Conservation (phyloP, 1,140 invertebrate genomes). For the Atta cephalotes region DNA sequence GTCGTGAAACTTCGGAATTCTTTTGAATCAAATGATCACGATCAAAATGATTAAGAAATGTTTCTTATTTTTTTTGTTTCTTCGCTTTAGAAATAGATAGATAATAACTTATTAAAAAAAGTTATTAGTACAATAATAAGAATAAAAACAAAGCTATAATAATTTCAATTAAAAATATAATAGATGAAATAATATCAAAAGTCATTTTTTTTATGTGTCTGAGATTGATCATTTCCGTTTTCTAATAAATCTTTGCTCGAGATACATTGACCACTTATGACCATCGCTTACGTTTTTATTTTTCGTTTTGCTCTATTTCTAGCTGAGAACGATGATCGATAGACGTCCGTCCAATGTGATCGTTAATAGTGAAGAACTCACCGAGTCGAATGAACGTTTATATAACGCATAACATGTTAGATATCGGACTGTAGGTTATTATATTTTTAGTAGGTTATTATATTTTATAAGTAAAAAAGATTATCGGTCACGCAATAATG, state of each 20-base stretch:
- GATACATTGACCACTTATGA: conserved; percentile 39
- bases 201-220: neutral
- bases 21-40: neutral
- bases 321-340: conserved; percentile 36
- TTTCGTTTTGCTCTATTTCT: neutral
- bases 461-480: conserved; percentile 31
- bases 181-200: conserved; percentile 13
- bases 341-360: conserved; percentile 9
- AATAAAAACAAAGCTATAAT: neutral
- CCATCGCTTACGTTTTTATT: conserved; percentile 29
- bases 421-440: neutral
- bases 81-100: neutral
- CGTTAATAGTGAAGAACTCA: conserved; percentile 10
- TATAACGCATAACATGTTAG: neutral
- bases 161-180: conserved; percentile 7
- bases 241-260: conserved; percentile 44
- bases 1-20: neutral
- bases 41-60: neutral
- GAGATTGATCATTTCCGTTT: conserved; percentile 22
- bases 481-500: conserved; percentile 31
- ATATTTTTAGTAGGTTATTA: neutral
- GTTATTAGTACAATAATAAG: neutral
- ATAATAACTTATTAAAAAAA: conserved; percentile 2
- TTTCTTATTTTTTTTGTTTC: conserved; percentile 12
- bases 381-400: conserved; percentile 1